phyloP scores from a whole-genome alignment of 1,140 invertebrate genomes.

The Ylistrum balloti region DNA sequence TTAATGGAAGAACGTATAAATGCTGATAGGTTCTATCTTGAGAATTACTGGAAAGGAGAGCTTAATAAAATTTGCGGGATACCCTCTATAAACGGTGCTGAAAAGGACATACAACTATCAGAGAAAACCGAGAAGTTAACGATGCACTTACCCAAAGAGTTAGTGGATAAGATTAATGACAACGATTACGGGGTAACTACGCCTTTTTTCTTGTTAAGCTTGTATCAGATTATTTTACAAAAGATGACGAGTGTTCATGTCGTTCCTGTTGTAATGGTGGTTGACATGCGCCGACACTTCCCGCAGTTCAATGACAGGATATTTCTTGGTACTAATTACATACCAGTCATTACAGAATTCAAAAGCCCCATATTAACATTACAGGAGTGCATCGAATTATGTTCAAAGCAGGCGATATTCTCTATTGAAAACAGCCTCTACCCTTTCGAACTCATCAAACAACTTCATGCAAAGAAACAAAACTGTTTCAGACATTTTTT shows the following conservation, averaged over 20 bases:
- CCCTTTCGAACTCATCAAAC: not conserved
- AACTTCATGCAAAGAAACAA: not conserved
- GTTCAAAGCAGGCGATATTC: not conserved
- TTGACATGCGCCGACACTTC: not conserved
- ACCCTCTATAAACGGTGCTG: not conserved
- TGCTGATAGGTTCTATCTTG: not conserved
- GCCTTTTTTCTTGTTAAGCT: not conserved
- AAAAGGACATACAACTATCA: too few relatives aligned
- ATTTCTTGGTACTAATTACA: not conserved
- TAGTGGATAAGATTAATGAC: not conserved
- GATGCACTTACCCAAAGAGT: not conserved
- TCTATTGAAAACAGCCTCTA: not conserved
- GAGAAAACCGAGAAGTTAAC: not conserved
- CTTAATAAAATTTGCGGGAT: not conserved
- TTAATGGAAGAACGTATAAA: not conserved
- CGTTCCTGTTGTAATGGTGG: not conserved
- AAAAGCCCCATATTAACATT: not conserved
- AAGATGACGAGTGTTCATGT: not conserved
- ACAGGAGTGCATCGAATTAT: not conserved
- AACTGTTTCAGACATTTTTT: not conserved
- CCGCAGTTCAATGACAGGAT: not conserved
- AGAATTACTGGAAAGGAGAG: not conserved
- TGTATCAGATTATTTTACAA: not conserved
- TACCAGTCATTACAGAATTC: not conserved
- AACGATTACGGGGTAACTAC: not conserved